Evolutionary conservation across 2,888 invertebrate species (phyloP), one percentile per base, ranked within the genome.

Genomic region (Piscicola geometra): DNA sequence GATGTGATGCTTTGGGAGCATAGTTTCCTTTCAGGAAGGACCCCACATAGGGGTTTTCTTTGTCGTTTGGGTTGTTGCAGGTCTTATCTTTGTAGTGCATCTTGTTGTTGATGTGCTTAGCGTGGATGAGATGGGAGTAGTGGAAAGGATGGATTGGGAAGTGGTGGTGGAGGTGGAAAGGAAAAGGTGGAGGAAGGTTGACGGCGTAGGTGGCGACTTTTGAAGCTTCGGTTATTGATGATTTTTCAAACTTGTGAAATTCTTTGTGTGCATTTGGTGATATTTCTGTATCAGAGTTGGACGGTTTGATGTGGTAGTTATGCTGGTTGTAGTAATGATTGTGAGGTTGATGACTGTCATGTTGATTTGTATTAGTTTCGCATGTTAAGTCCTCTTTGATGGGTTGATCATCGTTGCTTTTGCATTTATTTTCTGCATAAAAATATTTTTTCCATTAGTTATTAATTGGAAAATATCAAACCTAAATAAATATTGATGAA

Each of bases 91-190:
- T 30, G 64, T 64, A 32, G n/a, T 64, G 25, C 5, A 67, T 28
- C 28, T 67, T 67, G 67, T 67, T 67, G 67, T 67, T 35, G 30
- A 41, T 56, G 60, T 56, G 60, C n/a, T 56, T 56, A 56, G 60
- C 60, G 60, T 56, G 60, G 5, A 56, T 56, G 60, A 35, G 30
- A 35, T 32, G 35, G 35, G 35, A 67, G 33, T 67, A 67, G 35
- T 67, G 67, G 30, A 67, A n/a, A 67, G 67, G 67, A 32, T 67
- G 67, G 67, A 67, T 33, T 5, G 67, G 35, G 28, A 35, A n/a
- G 30, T 67, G 67, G 30, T 67, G 67, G 33, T 67, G 67, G n/a
- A 67, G 32, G 67, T 67, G 67, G 67, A 67, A 67, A n/a, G 67
- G 67, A 15, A 35, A 67, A 67, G 67, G 33, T 33, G 33, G 67